Conservation (phyloP, 2,888 invertebrate genomes). For the Orthosia cruda region DNA sequence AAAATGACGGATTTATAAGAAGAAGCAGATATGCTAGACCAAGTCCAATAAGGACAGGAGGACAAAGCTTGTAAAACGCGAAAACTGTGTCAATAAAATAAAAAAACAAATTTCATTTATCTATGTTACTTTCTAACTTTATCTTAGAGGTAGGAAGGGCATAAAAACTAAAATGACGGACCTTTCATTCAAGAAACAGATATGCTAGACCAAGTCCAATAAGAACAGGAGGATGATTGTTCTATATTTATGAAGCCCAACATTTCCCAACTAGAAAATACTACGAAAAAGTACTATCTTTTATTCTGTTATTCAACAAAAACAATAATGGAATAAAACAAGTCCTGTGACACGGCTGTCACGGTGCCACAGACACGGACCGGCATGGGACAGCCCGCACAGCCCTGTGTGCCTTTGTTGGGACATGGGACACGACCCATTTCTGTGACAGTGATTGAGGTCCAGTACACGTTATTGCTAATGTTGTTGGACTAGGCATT, state of each 20-base stretch:
- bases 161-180: background rate
- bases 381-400: slow-evolving; percentile 46
- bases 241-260: background rate
- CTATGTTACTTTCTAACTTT: too few relatives aligned
- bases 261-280: slow-evolving; percentile 3
- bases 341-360: slow-evolving; percentile 52
- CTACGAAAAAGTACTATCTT: background rate
- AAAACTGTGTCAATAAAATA: too few relatives aligned
- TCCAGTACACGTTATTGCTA: slow-evolving; percentile 46
- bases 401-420: slow-evolving; percentile 57
- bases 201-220: background rate
- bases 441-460: slow-evolving; percentile 63
- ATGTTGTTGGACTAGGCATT: slow-evolving; percentile 16
- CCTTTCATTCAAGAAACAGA: background rate
- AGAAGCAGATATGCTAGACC: too few relatives aligned
- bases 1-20: too few relatives aligned
- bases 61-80: too few relatives aligned
- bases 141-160: too few relatives aligned
- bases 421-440: slow-evolving; percentile 60
- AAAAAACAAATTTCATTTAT: too few relatives aligned
- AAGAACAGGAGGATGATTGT: background rate
- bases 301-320: slow-evolving; percentile 39
- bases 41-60: too few relatives aligned
- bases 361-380: slow-evolving; percentile 52
- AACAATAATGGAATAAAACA: slow-evolving; percentile 48